These are phyloP conservation scores for Gallinago media DNA, from an alignment of 2,113 vertebrate genomes.

Conservation along the genomic window DNA sequence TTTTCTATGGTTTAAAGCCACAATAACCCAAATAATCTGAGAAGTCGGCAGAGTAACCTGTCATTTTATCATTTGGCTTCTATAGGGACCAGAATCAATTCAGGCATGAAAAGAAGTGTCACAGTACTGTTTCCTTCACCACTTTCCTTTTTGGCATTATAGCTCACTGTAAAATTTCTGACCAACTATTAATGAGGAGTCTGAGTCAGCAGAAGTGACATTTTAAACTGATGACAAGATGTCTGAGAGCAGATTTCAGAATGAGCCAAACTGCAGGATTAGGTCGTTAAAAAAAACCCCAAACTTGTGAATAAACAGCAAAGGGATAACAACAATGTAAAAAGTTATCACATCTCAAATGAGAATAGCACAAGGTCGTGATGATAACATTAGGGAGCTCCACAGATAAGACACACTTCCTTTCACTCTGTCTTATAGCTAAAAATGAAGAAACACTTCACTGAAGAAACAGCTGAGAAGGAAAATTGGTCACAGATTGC, in stretches of 20 bases:
- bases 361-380: not conserved
- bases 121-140: not conserved
- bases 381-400: not conserved
- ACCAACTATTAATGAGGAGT: not conserved
- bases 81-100: not conserved
- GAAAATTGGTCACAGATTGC: not conserved
- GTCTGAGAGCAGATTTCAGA: not conserved
- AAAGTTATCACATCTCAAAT: not conserved
- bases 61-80: not conserved
- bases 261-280: not conserved
- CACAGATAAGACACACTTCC: not conserved
- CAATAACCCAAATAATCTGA: not conserved
- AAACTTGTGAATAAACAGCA: not conserved
- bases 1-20: not conserved
- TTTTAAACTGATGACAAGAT: not conserved
- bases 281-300: not conserved
- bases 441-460: too few species aligned
- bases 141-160: not conserved
- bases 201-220: not conserved
- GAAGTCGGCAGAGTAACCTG: not conserved
- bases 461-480: not conserved
- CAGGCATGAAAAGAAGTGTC: not conserved
- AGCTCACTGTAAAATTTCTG: not conserved
- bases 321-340: not conserved
- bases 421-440: not conserved